Evolutionary conservation across 2,113 vertebrate genomes (phyloP).

Genomic region (Ophiodon elongatus): DNA sequence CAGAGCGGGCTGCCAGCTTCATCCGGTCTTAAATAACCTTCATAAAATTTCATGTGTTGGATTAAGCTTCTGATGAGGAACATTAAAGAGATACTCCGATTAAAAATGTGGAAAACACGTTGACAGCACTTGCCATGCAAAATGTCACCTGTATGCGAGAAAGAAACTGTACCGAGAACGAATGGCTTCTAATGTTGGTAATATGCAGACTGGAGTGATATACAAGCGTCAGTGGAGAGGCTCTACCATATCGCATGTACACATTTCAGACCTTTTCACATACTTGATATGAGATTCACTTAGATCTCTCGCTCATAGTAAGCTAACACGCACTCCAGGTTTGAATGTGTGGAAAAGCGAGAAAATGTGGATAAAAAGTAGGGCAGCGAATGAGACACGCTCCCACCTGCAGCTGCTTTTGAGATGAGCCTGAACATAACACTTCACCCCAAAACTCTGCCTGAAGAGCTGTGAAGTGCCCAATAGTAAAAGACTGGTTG

Average conservation of each 20-base stretch:
- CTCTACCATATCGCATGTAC: not conserved
- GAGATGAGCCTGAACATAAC: slow-evolving; percentile 33
- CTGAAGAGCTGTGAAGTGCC: slow-evolving; percentile 39
- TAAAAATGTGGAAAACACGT: slow-evolving; percentile 1
- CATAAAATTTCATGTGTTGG: not conserved
- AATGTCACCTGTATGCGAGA: not conserved
- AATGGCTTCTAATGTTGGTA: not conserved
- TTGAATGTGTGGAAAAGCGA: not conserved
- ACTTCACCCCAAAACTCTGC: slow-evolving; percentile 42
- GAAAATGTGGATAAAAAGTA: not conserved
- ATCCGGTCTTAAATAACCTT: not conserved
- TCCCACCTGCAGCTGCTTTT: slow-evolving; percentile 26
- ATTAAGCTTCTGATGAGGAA: not conserved
- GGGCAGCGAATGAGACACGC: slow-evolving; percentile 19
- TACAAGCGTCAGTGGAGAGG: not conserved
- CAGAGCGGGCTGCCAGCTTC: not conserved
- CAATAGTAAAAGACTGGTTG: slow-evolving; percentile 28
- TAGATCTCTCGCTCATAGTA: not conserved
- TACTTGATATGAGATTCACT: slow-evolving; percentile 21
- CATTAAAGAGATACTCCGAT: not conserved
- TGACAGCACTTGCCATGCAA: not conserved
- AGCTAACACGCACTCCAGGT: not conserved
- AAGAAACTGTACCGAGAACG: not conserved
- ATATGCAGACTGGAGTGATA: not conserved
- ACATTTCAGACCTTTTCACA: slow-evolving; percentile 10